These are phyloP conservation scores for Pterocles burchelli DNA, from an alignment of 2,113 vertebrate genomes.

Conservation along the genomic window DNA sequence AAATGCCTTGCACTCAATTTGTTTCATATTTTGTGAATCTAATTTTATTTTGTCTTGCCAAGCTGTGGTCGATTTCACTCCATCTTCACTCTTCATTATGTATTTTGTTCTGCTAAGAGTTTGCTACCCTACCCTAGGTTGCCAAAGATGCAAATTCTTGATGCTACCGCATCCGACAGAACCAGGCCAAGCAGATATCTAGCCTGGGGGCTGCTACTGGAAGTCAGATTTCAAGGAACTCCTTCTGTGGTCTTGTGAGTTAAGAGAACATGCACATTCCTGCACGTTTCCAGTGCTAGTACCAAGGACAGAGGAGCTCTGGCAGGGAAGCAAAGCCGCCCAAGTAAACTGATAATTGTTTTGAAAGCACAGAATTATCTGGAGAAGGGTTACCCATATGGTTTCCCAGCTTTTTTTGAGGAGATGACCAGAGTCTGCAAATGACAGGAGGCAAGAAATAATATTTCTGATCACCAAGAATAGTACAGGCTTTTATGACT, in stretches of 20 bases:
- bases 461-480: not conserved
- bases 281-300: conserved; percentile 39
- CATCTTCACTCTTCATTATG: not conserved
- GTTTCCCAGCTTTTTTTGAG: not conserved
- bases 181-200: conserved; percentile 41
- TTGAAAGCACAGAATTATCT: not conserved
- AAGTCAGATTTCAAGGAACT: conserved; percentile 63
- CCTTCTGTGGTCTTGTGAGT: conserved; percentile 17
- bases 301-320: conserved; percentile 79
- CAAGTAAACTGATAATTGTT: not conserved
- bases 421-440: not conserved
- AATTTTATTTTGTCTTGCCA: not conserved
- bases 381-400: not conserved
- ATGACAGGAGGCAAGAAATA: not conserved
- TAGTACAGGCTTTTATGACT: not conserved
- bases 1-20: not conserved
- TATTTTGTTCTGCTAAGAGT: not conserved
- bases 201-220: conserved; percentile 37
- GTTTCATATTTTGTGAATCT: not conserved
- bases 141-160: conserved; percentile 18
- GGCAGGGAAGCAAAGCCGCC: not conserved
- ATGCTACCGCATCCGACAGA: conserved; percentile 50
- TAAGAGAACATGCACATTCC: not conserved
- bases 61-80: not conserved
- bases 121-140: not conserved